These are phyloP conservation scores for Athene noctua DNA, from an alignment of 2,113 vertebrate genomes.

Conservation along the genomic window DNA sequence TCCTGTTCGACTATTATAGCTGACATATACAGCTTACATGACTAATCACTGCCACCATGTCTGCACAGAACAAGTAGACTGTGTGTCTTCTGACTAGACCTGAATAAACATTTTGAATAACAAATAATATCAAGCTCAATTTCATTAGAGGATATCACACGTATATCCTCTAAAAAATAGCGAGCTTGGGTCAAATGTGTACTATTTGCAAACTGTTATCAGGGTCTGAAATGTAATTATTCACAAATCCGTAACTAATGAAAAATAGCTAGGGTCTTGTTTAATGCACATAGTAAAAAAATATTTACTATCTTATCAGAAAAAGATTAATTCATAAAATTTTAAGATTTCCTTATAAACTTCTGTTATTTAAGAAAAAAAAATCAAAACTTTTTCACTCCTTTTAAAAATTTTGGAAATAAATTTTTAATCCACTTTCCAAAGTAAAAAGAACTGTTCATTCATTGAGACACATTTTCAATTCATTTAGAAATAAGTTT, in stretches of 20 bases:
- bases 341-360: not conserved
- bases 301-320: not conserved
- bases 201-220: not conserved
- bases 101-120: not conserved
- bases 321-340: not conserved
- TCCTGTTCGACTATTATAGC: not conserved
- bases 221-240: not conserved
- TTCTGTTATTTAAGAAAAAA: not conserved
- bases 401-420: not conserved
- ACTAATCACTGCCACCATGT: not conserved
- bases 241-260: not conserved
- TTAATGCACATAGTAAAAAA: not conserved
- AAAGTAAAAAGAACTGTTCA: not conserved
- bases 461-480: not conserved
- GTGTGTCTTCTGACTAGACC: not conserved
- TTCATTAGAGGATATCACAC: not conserved
- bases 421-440: not conserved
- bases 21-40: not conserved
- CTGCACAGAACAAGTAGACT: not conserved
- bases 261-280: not conserved
- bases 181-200: not conserved
- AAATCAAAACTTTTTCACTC: rapidly evolving
- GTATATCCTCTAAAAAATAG: not conserved
- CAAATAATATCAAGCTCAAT: not conserved
- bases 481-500: not conserved